These are phyloP conservation scores for Dicaeum eximium DNA, from an alignment of 2,113 vertebrate genomes.

Conservation along the genomic window DNA sequence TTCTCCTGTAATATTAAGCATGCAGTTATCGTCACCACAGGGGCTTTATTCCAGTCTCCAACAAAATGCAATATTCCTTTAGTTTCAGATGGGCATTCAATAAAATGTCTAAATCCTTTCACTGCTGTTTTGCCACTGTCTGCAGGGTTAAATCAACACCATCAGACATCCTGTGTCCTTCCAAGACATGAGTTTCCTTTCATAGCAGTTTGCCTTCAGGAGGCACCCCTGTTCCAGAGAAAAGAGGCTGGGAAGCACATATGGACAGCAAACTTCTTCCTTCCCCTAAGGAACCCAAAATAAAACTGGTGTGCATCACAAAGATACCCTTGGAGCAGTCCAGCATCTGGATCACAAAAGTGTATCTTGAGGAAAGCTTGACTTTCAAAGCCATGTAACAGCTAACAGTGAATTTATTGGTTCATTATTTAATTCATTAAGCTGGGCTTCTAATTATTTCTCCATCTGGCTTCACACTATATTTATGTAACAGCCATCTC, in stretches of 20 bases:
- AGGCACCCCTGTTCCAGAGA: neutral
- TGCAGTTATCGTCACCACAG: neutral
- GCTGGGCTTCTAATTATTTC: constrained; percentile 12
- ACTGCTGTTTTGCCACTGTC: neutral
- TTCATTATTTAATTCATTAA: constrained; percentile 26
- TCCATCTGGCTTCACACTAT: neutral
- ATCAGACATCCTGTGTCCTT: neutral
- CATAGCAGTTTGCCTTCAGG: neutral
- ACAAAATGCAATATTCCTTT: neutral
- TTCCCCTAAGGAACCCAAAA: neutral
- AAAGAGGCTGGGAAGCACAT: neutral
- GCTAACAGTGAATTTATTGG: neutral
- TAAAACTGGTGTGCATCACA: neutral
- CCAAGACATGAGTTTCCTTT: neutral
- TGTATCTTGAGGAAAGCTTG: neutral
- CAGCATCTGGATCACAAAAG: neutral
- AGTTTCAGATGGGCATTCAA: neutral
- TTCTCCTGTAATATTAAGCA: neutral
- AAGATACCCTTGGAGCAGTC: neutral
- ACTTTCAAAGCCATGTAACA: neutral
- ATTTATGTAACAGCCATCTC: neutral
- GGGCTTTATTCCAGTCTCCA: neutral
- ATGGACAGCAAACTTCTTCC: neutral
- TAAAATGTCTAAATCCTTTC: neutral
- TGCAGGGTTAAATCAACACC: neutral